phyloP scores from a whole-genome alignment of 2,888 invertebrate species.

The Neoitamus cyanurus region DNA sequence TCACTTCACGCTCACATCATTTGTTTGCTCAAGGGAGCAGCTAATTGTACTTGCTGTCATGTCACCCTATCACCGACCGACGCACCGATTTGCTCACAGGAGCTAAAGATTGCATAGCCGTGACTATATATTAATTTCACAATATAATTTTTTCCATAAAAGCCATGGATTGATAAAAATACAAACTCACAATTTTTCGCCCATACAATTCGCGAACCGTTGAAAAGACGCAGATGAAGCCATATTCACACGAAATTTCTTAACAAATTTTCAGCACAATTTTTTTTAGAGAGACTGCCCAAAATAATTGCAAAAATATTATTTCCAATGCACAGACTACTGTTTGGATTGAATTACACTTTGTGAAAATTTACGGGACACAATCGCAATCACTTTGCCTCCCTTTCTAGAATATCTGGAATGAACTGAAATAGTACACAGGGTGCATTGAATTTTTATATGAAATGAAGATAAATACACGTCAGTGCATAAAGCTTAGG shows the following conservation, averaged over 20 bases:
- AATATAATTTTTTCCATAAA: background rate
- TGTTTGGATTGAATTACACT: conserved; percentile 18
- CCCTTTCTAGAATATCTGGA: conserved; percentile 12
- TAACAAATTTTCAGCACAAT: background rate
- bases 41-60: background rate
- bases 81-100: background rate
- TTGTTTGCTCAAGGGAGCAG: background rate
- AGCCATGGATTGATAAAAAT: background rate
- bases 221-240: conserved; percentile 32
- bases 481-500: background rate
- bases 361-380: background rate
- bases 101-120: background rate
- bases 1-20: background rate
- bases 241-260: conserved; percentile 16
- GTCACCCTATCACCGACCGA: background rate
- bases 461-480: conserved; percentile 3
- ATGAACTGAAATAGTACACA: background rate
- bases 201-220: conserved; percentile 58
- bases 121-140: background rate
- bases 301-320: background rate
- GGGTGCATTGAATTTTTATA: conserved; percentile 7
- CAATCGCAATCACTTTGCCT: background rate
- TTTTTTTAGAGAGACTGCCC: background rate
- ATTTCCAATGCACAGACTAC: background rate
- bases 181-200: conserved; percentile 62